Evolutionary conservation across 2,888 invertebrate genomes (phyloP).

Genomic region (Xanthia icteritia): DNA sequence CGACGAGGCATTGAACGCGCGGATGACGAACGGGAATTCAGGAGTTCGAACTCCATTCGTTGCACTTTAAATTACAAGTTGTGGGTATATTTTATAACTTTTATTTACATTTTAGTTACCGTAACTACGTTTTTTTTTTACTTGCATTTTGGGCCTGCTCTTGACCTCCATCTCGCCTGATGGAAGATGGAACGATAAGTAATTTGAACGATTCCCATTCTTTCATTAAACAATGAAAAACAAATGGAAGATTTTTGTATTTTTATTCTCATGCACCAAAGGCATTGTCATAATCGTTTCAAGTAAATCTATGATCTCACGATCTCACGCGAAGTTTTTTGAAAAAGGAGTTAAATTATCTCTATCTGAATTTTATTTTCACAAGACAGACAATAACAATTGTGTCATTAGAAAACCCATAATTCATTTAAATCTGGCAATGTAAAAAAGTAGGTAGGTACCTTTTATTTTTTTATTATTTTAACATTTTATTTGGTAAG

Average conservation of each 20-base stretch:
- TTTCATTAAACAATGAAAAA: slow-evolving; percentile 1
- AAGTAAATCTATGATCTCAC: not conserved
- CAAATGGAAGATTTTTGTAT: not conserved
- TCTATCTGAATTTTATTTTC: not conserved
- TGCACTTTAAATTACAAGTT: not conserved
- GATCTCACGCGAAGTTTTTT: not conserved
- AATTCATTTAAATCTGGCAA: not conserved
- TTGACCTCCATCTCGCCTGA: no score
- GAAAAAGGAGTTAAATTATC: not conserved
- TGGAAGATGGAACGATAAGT: no score
- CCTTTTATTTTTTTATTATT: not conserved
- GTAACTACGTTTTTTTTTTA: no score
- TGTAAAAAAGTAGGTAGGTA: no score
- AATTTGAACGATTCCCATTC: not conserved
- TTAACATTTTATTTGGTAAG: not conserved
- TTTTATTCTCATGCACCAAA: slow-evolving; percentile 17
- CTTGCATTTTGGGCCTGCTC: no score
- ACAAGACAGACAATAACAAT: slow-evolving; percentile 1
- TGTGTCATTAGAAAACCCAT: not conserved
- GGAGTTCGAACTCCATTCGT: not conserved
- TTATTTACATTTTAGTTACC: not conserved
- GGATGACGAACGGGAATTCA: not conserved
- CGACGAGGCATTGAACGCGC: not conserved
- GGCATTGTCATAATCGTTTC: not conserved
- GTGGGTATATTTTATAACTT: no score